Conservation (phyloP, 2,888 invertebrate genomes). For the Nematopogon swammerdamellus region DNA sequence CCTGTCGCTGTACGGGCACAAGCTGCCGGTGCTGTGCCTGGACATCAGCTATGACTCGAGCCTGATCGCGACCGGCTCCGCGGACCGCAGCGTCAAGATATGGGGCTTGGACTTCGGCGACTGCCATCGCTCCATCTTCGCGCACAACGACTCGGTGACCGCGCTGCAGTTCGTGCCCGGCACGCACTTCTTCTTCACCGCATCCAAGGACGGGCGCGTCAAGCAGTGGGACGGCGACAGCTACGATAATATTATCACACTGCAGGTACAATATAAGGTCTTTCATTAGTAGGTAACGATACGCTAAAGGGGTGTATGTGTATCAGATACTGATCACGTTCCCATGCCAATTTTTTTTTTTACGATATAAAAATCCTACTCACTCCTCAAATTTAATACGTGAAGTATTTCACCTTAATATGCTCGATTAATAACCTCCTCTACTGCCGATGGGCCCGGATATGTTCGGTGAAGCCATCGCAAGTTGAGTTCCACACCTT, state of each 20-base stretch:
- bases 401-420: no score
- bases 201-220: conserved; percentile 89
- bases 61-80: conserved; percentile 90
- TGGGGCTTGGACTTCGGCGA: conserved; percentile 99
- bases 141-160: conserved; percentile 94
- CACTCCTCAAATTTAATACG: no score
- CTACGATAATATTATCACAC: conserved; percentile 84
- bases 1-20: conserved; percentile 93
- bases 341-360: no score
- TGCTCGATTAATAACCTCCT: no score
- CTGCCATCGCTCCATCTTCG: conserved; percentile 92
- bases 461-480: no score
- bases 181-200: conserved; percentile 92
- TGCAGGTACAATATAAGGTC: no score
- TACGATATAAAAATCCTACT: no score
- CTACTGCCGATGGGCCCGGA: no score
- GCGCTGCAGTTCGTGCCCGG: conserved; percentile 84
- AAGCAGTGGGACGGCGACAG: conserved; percentile 97
- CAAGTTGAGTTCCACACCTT: no score
- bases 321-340: conserved; percentile 20
- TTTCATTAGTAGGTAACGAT: no score
- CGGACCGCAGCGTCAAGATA: conserved; percentile 93
- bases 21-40: conserved; percentile 87
- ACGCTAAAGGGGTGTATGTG: no score
- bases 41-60: conserved; percentile 89